These are phyloP conservation scores for Tursiops truncatus DNA, from an alignment of 2,113 vertebrate species.

Conservation along the genomic window DNA sequence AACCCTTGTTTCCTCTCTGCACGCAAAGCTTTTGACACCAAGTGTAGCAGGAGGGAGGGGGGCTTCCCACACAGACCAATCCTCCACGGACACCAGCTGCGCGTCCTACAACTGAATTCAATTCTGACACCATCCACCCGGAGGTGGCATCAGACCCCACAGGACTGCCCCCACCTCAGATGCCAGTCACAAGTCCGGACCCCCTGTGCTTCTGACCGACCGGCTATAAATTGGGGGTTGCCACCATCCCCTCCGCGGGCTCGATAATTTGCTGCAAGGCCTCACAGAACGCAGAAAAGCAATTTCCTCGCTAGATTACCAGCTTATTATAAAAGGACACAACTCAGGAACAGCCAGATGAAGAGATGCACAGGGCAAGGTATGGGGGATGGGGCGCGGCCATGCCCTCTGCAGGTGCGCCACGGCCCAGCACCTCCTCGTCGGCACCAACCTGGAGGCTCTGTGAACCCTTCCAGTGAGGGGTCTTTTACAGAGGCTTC, in stretches of 20 bases:
- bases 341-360: not conserved
- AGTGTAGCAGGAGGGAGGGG: rapidly evolving
- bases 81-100: not conserved
- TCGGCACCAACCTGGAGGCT: not conserved
- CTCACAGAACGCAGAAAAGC: not conserved
- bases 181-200: not conserved
- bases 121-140: not conserved
- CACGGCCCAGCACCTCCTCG: no score
- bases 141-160: not conserved
- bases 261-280: not conserved
- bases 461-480: not conserved
- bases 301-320: not conserved
- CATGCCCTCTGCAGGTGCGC: rapidly evolving
- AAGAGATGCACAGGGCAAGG: rapidly evolving
- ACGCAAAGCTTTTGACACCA: not conserved
- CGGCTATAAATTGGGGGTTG: not conserved
- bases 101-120: not conserved
- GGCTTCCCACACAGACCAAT: not conserved
- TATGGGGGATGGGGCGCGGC: rapidly evolving
- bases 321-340: not conserved
- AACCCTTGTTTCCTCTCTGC: not conserved
- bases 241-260: not conserved
- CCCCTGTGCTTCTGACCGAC: not conserved
- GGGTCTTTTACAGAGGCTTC: not conserved
- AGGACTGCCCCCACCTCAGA: not conserved